These are phyloP conservation scores for Morone saxatilis DNA, from an alignment of 2,113 vertebrate genomes.

Conservation along the genomic window DNA sequence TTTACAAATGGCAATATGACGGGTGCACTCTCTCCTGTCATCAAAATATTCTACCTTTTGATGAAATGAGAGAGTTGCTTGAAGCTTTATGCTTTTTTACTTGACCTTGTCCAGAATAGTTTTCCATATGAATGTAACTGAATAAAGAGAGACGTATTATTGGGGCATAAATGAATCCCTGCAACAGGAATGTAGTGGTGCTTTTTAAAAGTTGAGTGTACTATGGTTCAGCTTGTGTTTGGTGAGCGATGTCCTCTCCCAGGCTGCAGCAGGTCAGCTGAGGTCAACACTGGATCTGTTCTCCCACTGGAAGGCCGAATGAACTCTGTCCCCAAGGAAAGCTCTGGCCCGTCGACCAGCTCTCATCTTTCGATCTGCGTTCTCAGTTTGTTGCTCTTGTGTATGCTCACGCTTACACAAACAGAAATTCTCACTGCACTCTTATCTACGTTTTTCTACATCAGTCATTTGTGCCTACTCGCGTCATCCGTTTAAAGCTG, in stretches of 20 bases:
- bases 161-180: background rate
- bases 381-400: conserved; percentile 9
- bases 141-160: background rate
- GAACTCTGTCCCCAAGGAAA: conserved; percentile 43
- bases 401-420: background rate
- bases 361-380: conserved; percentile 24
- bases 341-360: conserved; percentile 5
- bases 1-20: background rate
- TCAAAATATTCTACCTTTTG: background rate
- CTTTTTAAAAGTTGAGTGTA: background rate
- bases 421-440: background rate
- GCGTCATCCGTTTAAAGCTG: background rate
- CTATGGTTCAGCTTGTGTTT: conserved; percentile 32
- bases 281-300: conserved; percentile 52
- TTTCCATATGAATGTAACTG: background rate
- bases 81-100: background rate
- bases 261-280: conserved; percentile 45
- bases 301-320: conserved; percentile 36
- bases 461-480: background rate
- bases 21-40: background rate
- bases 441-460: background rate
- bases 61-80: background rate
- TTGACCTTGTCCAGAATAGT: background rate
- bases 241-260: conserved; percentile 42
- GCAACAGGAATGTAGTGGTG: conserved; percentile 17